A percentile compares a stretch with the other conserved stretches of the same genome.
phyloP scores from a whole-genome alignment of 2,888 invertebrate species.

The Cryptophagus acutangulus region DNA sequence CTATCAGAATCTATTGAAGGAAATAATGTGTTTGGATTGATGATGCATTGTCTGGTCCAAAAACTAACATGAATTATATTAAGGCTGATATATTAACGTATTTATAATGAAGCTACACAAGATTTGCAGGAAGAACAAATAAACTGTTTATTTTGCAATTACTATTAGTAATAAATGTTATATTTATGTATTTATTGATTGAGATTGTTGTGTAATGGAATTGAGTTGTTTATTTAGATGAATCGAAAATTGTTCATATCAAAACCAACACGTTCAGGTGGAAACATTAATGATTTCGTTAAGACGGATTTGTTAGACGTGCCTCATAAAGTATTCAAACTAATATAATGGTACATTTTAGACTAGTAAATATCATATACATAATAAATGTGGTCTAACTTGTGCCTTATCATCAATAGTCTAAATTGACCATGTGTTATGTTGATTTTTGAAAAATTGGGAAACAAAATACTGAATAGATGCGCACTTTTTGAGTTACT shows the following conservation, averaged over 20 bases:
- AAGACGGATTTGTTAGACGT: constrained; percentile 24
- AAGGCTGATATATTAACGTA: constrained; percentile 25
- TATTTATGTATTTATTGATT: constrained; percentile 26
- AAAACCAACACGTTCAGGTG: too few species aligned
- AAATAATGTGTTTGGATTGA: background rate
- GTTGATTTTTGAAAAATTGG: background rate
- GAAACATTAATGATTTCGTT: too few species aligned
- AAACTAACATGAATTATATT: too few species aligned
- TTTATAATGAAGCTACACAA: constrained; percentile 8
- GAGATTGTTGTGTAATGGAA: constrained; percentile 19
- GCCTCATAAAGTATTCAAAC: too few species aligned
- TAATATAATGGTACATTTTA: constrained; percentile 24
- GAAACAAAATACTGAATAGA: constrained; percentile 3
- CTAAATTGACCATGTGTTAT: background rate
- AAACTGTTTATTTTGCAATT: constrained; percentile 26
- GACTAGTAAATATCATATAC: constrained; percentile 16
- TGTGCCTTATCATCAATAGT: constrained; percentile 22
- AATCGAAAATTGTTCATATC: too few species aligned
- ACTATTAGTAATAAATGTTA: constrained; percentile 23
- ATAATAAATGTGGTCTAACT: constrained; percentile 23
- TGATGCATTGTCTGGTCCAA: too few species aligned
- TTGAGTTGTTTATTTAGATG: too few species aligned
- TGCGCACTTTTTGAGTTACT: too few species aligned
- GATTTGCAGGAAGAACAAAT: constrained; percentile 18
- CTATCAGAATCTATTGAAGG: constrained; percentile 6